Base-by-base conservation (phyloP, 2,888 invertebrate species). In the Microplitis manilae region DNA sequence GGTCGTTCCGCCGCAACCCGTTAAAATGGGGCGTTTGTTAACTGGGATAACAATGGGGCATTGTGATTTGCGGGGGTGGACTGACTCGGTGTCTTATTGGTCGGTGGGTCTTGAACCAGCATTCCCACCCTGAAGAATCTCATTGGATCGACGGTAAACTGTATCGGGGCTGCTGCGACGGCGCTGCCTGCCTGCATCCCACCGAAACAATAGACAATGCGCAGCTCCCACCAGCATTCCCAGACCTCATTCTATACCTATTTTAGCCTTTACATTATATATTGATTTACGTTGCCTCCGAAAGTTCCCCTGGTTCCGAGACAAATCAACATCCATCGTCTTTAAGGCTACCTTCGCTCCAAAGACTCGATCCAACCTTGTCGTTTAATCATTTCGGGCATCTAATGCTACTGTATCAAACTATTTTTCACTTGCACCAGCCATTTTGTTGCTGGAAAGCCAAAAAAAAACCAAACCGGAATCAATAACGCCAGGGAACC, bases 41-140 rank as follows among this genome's bases (percentile, higher is more conserved):
- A 50, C 50, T 13, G 88, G 88, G 87, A 87, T 87, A 90, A 90
- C 90, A 90, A 90, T 90, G 30, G 88, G 88, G 89, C 90, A 90
- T 90, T 90, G 90, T 90, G 90, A 90, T 90, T 89, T 90, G 90
- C 85, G 89, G 88, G 89, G 87, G 87, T 88, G 88, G 85, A 50
- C 8, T 8, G 86, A 84, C 86, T 82, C 76, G 80, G 61, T 77
- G 78, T 84, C 79, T 81, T 75, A 88, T 88, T 88, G 88, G 88
- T 85, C 83, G 82, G 80, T 80, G 82, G 17, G 17, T 65, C 69
- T 78, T 60, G 72, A 81, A 80, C 77, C 73, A 75, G 79, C 83
- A 50, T 50, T 85, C 86, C 84, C 85, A 85, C 84, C 86, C 84
- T 81, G 83, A 81, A 76, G 80, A 76, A 79, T 75, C 84, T 82